These are phyloP conservation scores for Brachyhypopomus occidentalis DNA, from an alignment of 2,113 vertebrate species.

Conservation along the genomic window DNA sequence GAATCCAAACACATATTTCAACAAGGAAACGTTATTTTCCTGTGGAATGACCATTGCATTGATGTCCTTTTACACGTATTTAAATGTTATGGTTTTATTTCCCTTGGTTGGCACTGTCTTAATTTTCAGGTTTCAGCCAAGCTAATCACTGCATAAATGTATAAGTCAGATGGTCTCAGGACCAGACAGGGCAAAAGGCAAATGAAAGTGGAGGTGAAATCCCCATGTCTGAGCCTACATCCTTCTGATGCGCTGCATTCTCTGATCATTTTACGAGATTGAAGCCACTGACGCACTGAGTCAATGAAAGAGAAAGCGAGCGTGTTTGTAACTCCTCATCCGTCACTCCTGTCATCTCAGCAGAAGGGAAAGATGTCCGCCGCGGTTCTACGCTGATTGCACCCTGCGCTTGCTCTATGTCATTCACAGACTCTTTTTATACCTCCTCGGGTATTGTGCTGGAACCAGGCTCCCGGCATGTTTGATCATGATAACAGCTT, in stretches of 20 bases:
- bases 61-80: not conserved
- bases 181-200: not conserved
- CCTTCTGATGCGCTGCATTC: not conserved
- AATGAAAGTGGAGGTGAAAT: not conserved
- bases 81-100: not conserved
- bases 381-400: constrained; percentile 68
- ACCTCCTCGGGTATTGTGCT: constrained; percentile 64
- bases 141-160: not conserved
- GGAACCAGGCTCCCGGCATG: constrained; percentile 56
- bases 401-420: constrained; percentile 64
- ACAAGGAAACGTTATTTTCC: not conserved
- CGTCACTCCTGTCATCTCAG: constrained; percentile 40
- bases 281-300: constrained; percentile 14
- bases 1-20: constrained; percentile 44
- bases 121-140: too few species aligned
- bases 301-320: constrained; percentile 1
- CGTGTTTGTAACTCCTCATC: constrained; percentile 41
- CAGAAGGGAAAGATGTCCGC: constrained; percentile 58
- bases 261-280: constrained; percentile 7
- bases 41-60: not conserved
- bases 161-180: not conserved
- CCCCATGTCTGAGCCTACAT: not conserved
- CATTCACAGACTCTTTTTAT: constrained; percentile 70
- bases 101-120: not conserved
- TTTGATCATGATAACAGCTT: constrained; percentile 69